Base-by-base conservation (phyloP, 2,797 vertebrate genomes). In the Sebastes matsubarae region DNA sequence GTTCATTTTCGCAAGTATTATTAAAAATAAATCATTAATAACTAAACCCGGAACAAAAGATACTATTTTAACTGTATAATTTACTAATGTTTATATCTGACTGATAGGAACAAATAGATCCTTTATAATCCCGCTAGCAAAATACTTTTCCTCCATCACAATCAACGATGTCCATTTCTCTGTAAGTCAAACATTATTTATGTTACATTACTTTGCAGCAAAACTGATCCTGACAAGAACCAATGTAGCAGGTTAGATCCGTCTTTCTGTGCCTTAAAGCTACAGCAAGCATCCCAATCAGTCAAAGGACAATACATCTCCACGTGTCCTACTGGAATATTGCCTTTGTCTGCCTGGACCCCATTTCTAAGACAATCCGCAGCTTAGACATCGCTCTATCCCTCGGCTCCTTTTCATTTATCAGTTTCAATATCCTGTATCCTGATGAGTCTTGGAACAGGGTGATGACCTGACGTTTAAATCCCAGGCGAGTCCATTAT, bases 371-470 rank as follows among this genome's bases (percentile, higher is more conserved):
- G 71, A 76, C 83, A 69, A 87, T 84, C 85, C 79, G 72, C 46
- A 64, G 80, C 81, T 46, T 32, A 54, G 80, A 86, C 87, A 79
- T 88, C 79, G 82, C 84, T 87, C 66, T 82, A 76, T 93, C 87
- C 86, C 77, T 82, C 84, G 72, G 84, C 86, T 90, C 76, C 67
- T 88, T 92, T 86, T 91, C 92, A 91, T 93, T 91, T 92, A 93
- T 94, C 93, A 80, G 80, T 93, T 93, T 93, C 90, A 94, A 94
- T 94, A 94, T 95, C 94, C 91, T 93, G 91, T 88, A 74, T 84
- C 83, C 88, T 93, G 91, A 93, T 90, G 93, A 92, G 92, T 79
- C 72, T 75, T 79, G 76, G 79, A 81, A 86, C 75, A 14, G 72
- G 87, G 90, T 82, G 86, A 50, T 93, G 92, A 94, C 93, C 93